phyloP scores from a whole-genome alignment of 1,140 invertebrate genomes.

The Conopomorpha cramerella region DNA sequence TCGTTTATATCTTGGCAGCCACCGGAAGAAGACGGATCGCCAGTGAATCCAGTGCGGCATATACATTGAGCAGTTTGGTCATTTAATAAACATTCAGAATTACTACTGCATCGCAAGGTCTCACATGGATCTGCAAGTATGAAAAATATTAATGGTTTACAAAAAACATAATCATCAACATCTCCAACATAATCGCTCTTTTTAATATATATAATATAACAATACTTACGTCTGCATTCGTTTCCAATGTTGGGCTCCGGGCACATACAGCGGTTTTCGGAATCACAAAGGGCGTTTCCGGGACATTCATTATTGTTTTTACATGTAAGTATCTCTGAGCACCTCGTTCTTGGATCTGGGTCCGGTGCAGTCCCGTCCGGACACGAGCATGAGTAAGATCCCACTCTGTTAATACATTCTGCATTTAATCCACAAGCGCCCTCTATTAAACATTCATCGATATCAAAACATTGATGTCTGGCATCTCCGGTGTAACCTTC shows the following conservation, averaged over 20 bases:
- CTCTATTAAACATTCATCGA: conserved; percentile 76
- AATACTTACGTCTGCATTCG: conserved; percentile 83
- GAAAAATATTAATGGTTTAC: conserved; percentile 8
- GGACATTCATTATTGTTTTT: conserved; percentile 77
- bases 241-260: conserved; percentile 89
- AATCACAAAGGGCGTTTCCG: conserved; percentile 86
- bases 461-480: conserved; percentile 75
- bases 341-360: conserved; percentile 79
- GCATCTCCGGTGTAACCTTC: conserved; percentile 81
- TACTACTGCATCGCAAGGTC: conserved; percentile 79
- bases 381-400: conserved; percentile 79
- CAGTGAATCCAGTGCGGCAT: conserved; percentile 78
- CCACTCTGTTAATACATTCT: conserved; percentile 77
- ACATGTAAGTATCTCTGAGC: conserved; percentile 80
- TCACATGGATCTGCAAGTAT: conserved; percentile 84
- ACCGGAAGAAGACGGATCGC: conserved; percentile 65
- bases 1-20: conserved; percentile 90
- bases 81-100: conserved; percentile 86
- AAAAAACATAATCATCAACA: too few species aligned
- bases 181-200: too few species aligned
- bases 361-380: conserved; percentile 80
- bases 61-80: conserved; percentile 83
- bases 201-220: too few species aligned
- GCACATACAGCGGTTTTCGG: conserved; percentile 78
- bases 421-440: conserved; percentile 78